Base-by-base conservation (phyloP, 2,797 vertebrate species). In the Hipposideros larvatus region DNA sequence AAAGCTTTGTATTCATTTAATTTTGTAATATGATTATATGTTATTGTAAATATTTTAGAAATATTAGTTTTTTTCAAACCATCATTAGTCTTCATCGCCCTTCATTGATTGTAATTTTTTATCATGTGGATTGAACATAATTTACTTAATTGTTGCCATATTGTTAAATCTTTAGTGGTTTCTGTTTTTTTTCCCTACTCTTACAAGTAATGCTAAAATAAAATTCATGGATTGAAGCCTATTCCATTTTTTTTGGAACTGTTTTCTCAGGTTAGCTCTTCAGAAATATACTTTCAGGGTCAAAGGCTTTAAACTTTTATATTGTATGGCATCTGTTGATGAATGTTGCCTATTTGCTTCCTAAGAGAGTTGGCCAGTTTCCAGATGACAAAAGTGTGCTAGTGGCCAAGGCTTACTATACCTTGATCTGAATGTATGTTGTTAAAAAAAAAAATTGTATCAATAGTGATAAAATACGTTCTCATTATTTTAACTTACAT, bases 401-500 rank as follows among this genome's bases (percentile, higher is more conserved):
- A 80, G 57, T 7, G 16, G 4, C 34, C 22, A 83, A 78, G 41
- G 21, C 51, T 66, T 73, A 28, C 51, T 63, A 0, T 89, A 48
- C 16, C 10, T 91, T 85, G 11, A 48, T 21, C 6, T 70, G 24
- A 85, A 22, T 84, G 19, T 70, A 43, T 87, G 26, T 71, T 57
- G 22, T 63, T 87, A 78, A 48, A 93, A 87, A 93, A 87, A 48
- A 89, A 68, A 55, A 57, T 61, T 68, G 2, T 68, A 59, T 43
- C 51, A 46, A 0, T 79, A 61, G 13, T 83, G 53, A 57, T 83
- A 87, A 90, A 70, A 46, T 85, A 18, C 55, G 10, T 24, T 55
- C 6, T 89, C 26, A 24, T 91, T 83, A 16, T 91, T 68, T 93
- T 83, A 68, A 68, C 87, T 68, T 87, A 41, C 43, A 37, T 95